Base-by-base conservation (phyloP, 2,113 vertebrate genomes). In the Bujurquina vittata region DNA sequence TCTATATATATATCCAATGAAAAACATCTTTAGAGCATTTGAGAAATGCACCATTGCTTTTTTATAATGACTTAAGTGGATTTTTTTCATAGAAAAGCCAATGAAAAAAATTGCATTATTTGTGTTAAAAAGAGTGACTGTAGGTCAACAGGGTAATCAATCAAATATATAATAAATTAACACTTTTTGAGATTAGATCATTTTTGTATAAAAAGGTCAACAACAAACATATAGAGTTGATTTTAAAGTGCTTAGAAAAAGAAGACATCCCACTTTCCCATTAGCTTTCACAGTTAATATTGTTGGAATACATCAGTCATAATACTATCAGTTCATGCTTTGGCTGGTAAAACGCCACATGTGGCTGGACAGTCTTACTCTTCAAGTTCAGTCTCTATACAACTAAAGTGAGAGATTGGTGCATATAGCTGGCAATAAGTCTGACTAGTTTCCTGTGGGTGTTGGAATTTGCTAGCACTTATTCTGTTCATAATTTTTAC, bases 41-140 rank as follows among this genome's bases (percentile, higher is more conserved):
- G 17, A 49, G 69, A 22, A 26, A 6, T 22, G 23, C 37, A 76
- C 73, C 31, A 12, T 54, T 80, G 75, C n/a, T 75, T 29, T 63
- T 84, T 77, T 83, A 15, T 77, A 76, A 62, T 37, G 18, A 81
- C 75, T 85, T 72, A 61, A 78, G 7, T 52, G n/a, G 43, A 73
- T 18, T 33, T 26, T 26, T 63, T 79, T 72, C 37, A 52, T 67
- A 9, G 12, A 74, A 10, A 62, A 22, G 31, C 29, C 5, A 11
- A 46, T 46, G 11, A 46, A 46, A 46, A 46, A 43, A 15, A 4
- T 12, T 12, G 1, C 43, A 78, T 8, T 6, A 57, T 67, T 33
- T 33, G 18, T 73, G 65, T 60, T 59, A 49, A 59, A 46, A 2
- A 35, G 12, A 57, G 56, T 60, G 49, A 63, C 61, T 63, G 35